These are phyloP conservation scores for Cynopterus sphinx DNA, from an alignment of 2,797 vertebrate species.

Conservation along the genomic window DNA sequence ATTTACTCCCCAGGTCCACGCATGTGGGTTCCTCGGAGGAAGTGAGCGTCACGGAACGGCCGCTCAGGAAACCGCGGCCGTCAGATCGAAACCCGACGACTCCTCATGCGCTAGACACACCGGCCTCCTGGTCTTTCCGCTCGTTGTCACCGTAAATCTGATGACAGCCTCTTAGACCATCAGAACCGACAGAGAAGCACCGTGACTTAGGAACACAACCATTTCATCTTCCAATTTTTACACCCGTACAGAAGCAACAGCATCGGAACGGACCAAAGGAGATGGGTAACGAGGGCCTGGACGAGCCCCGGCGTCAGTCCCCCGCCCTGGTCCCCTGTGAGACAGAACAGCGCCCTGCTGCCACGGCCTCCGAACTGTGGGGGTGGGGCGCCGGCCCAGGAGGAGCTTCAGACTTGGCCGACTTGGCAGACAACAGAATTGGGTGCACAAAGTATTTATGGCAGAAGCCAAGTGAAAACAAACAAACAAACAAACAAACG, in stretches of 20 bases:
- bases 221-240: neutral
- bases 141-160: conserved; percentile 38
- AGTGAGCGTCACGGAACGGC: rapidly evolving
- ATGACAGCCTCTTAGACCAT: conserved; percentile 47
- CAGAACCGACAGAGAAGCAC: neutral
- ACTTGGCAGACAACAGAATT: neutral
- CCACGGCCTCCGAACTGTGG: neutral
- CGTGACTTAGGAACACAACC: neutral
- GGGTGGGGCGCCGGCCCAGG: too few relatives aligned
- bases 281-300: neutral
- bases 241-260: neutral
- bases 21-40: too few relatives aligned
- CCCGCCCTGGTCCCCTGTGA: neutral
- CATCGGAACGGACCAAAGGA: neutral
- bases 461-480: neutral
- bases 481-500: neutral
- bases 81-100: neutral
- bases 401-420: neutral
- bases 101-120: neutral
- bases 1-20: neutral
- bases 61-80: neutral
- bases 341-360: neutral
- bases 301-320: neutral
- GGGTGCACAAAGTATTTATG: too few relatives aligned
- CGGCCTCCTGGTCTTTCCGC: neutral